Evolutionary conservation across 2,888 invertebrate genomes (phyloP), one percentile per base, ranked within the genome.

Genomic region (Hirtodrosophila cameraria): DNA sequence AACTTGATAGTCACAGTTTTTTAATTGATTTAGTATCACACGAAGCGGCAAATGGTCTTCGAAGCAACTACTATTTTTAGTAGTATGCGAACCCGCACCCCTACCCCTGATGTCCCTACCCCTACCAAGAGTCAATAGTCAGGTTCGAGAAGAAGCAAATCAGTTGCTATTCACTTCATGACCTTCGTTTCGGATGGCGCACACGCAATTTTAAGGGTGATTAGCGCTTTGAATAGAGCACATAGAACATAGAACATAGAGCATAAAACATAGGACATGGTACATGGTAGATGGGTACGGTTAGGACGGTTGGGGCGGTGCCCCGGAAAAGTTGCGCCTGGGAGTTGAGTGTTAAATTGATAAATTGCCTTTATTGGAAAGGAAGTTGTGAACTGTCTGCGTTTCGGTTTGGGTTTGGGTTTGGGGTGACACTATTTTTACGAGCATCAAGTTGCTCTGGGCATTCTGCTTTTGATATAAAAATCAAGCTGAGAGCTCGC

Each of bases 141-240:
- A 33, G 60, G 49, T 43, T 60, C 15, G 13, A 38, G 25, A 27
- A 13, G 20, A 27, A 8, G 9, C 36, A 48, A 60, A 48, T 43
- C 66, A 68, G 67, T 65, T 67, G 61, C 45, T 55, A 28, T 64
- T 41, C 49, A 59, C 18, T 46, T 11, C 38, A 18, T 64, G 86
- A 86, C 84, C 81, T 86, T 83, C 81, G 81, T 35, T 57, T 62
- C 61, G 68, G 39, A 18, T 71, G 50, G 50, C 70, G 65, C 73
- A 65, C 68, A 80, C 65, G 74, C 81, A 83, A 80, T 86, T 86
- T 86, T 63, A 80, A 64, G 80, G 84, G 85, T 86, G 80, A 80
- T 86, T 80, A 80, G 80, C 74, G 80, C 50, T 76, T 36, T 48
- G 54, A 2, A 23, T 23, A 23, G 57, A 61, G n/a, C n/a, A n/a